Conservation (phyloP, 2,888 invertebrate genomes). For the Notodonta ziczac region DNA sequence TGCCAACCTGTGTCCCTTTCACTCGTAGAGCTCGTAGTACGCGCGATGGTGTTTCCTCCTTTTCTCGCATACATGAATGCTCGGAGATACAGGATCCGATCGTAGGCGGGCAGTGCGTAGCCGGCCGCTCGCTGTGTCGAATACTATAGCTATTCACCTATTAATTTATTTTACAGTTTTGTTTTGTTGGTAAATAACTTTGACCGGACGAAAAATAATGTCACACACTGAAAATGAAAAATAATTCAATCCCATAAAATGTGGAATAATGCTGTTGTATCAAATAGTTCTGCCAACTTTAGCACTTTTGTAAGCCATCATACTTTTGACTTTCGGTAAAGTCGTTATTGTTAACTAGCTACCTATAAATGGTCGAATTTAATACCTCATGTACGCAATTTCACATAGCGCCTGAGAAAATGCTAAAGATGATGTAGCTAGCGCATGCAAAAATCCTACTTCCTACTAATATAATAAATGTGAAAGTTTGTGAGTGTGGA, state of each 20-base stretch:
- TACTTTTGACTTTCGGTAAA: too few species aligned
- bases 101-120: conserved; percentile 80
- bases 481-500: too few species aligned
- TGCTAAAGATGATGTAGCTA: too few species aligned
- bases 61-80: conserved; percentile 72
- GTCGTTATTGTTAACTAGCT: too few species aligned
- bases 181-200: conserved; percentile 69
- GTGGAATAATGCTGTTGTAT: background rate
- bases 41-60: conserved; percentile 37
- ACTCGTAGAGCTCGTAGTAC: conserved; percentile 19
- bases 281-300: too few species aligned
- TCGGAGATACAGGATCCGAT: conserved; percentile 68
- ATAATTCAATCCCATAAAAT: conserved; percentile 5
- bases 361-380: too few species aligned
- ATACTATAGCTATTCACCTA: conserved; percentile 48
- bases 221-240: conserved; percentile 22
- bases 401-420: too few species aligned
- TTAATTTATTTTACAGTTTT: conserved; percentile 59
- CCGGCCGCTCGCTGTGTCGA: conserved; percentile 47
- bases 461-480: too few species aligned
- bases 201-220: conserved; percentile 24
- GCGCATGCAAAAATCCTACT: too few species aligned
- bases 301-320: too few species aligned
- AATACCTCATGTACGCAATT: too few species aligned
- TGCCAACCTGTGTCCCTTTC: conserved; percentile 56